Percentiles rank a stretch among this genome's conserved stretches.
Conservation (phyloP, 2,113 vertebrate genomes). For the Nicator chloris region DNA sequence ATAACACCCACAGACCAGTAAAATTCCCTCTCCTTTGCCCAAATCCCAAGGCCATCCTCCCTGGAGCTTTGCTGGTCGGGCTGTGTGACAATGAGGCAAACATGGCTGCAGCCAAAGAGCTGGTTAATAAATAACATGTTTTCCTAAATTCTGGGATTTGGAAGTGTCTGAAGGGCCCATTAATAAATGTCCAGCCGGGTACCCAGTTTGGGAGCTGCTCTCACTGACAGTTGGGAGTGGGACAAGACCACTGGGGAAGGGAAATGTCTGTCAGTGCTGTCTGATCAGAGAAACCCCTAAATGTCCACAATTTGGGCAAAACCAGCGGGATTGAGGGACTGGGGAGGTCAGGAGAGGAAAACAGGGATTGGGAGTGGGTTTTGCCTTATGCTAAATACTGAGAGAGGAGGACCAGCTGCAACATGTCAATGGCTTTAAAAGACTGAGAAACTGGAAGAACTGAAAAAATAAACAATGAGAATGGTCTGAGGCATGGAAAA, state of each 20-base stretch:
- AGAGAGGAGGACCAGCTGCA: background rate
- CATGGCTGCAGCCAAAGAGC: background rate
- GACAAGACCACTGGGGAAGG: background rate
- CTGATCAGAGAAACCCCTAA: background rate
- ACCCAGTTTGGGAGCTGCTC: background rate
- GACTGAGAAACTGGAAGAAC: background rate
- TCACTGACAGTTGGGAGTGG: rapidly evolving
- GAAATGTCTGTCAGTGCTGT: background rate
- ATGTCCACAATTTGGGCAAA: background rate
- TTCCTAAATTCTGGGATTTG: background rate
- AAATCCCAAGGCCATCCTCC: background rate
- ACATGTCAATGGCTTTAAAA: background rate
- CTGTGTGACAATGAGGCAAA: background rate
- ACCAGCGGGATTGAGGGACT: rapidly evolving
- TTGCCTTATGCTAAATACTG: background rate
- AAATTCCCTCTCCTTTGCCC: background rate
- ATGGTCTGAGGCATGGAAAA: background rate
- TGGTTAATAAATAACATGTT: background rate
- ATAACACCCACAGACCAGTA: background rate
- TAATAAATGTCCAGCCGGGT: too few species aligned
- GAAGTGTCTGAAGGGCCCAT: background rate
- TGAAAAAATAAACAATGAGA: background rate
- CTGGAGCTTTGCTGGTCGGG: background rate
- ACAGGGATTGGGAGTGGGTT: background rate
- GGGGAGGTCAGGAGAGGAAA: background rate